These are phyloP conservation scores for Perccottus glenii DNA, from an alignment of 2,113 vertebrate species.

Conservation along the genomic window DNA sequence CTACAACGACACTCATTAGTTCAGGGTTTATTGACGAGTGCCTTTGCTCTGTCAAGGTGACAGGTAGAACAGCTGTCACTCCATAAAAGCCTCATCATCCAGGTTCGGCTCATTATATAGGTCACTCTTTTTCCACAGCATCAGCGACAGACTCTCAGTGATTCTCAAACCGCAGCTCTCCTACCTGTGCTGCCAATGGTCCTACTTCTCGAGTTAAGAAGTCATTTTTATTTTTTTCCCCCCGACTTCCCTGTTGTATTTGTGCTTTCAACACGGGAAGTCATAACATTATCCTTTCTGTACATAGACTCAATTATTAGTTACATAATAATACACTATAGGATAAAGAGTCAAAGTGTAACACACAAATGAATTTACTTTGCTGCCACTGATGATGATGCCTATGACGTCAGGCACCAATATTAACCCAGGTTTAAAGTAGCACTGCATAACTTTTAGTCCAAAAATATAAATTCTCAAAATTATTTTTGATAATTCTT, in stretches of 20 bases:
- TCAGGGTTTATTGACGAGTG: constrained; percentile 61
- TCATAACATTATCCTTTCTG: no score
- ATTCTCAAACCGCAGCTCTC: constrained; percentile 40
- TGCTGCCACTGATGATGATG: no score
- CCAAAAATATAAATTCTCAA: no score
- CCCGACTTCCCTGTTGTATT: background rate
- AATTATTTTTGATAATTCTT: no score
- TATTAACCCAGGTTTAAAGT: no score
- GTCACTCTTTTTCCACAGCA: constrained; percentile 56
- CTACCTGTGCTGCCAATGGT: constrained; percentile 19
- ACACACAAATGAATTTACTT: no score
- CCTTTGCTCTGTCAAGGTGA: constrained; percentile 72
- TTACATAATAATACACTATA: no score
- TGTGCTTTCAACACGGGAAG: background rate
- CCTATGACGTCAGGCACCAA: no score
- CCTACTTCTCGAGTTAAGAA: background rate
- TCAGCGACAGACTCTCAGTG: constrained; percentile 32
- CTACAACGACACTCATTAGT: constrained; percentile 69
- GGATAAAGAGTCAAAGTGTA: no score
- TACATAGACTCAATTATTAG: no score
- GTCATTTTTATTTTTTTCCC: background rate
- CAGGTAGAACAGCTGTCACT: constrained; percentile 75
- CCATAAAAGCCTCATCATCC: constrained; percentile 71
- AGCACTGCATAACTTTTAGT: background rate
- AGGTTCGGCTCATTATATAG: constrained; percentile 64